Base-by-base conservation (phyloP, 2,113 vertebrate genomes). In the Sitta europaea region DNA sequence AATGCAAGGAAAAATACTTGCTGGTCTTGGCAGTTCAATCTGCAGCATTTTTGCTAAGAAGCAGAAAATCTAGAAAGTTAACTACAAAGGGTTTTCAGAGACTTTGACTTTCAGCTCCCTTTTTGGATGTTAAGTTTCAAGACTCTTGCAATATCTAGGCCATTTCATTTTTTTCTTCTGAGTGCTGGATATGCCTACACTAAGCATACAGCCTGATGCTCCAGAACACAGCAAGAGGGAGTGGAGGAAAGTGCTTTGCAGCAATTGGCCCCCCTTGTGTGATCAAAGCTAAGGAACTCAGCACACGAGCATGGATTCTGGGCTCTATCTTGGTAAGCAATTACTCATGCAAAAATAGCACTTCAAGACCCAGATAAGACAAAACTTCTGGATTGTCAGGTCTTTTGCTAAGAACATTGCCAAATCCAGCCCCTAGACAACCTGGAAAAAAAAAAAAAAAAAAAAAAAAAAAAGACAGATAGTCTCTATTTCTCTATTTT, bases 31-130 rank as follows among this genome's bases (percentile, higher is more conserved):
- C 70, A 92, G 63, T 63, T 92, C 80, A 61, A 59, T 48, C 63
- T 89, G 65, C n/a, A 88, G 58, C 75, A 85, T 38, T 95, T 96
- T 73, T 94, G 85, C 62, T 88, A 88, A 90, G 53, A 63, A 91
- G 19, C 21, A 88, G 36, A 62, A 79, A 48, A 92, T 47, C 59
- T 40, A 74, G 48, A 84, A 88, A 92, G 62, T 40, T 51, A 96
- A 59, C 70, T 72, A 71, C n/a, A 83, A 94, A 35, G 35, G 24
- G 12, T 42, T 94, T 94, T 86, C 77, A 88, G 85, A 89, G 93
- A 83, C 43, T 78, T 59, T 70, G 63, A 63, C 71, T 88, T 94
- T 55, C 71, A 75, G 51, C 38, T 87, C 70, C 65, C 62, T n/a
- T 74, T 92, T 74, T 65, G 84, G 82, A 88, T 92, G 85, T 62